Base-by-base conservation (phyloP, 1,140 invertebrate genomes). In the Kradibia gibbosae region DNA sequence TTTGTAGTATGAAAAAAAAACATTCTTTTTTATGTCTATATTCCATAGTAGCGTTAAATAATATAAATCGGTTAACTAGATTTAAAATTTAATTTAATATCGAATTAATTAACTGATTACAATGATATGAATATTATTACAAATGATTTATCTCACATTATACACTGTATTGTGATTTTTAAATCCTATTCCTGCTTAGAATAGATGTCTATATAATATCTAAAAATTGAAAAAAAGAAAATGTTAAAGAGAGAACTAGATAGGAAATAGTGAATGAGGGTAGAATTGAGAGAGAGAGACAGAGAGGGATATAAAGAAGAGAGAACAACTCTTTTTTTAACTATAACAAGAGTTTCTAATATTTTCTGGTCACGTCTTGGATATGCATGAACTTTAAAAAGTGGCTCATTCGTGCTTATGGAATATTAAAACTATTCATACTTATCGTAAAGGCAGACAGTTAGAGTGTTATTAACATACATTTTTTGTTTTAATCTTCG, bases 341-440 rank as follows among this genome's bases (percentile, higher is more conserved):
- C 53, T 31, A 60, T 83, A 77, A 71, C 79, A 50, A 55, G 78
- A 78, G 75, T 85, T 85, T 84, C 82, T 86, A 87, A 88, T 89
- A 88, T 86, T 89, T 89, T 84, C 88, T 75, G 77, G 85, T 89
- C 88, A 89, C 88, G 88, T 87, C 57, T 81, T 60, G 85, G 85
- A 84, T 88, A 88, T 88, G 87, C 85, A 88, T 85, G 88, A 86
- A 88, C 88, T 89, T 88, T 89, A 88, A 89, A 88, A 89, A 87
- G 88, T 88, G 85, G 85, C 75, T 84, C 79, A 78, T 87, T 86
- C 87, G 86, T 89, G 88, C 88, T 88, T 87, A 88, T 87, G 81
- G 88, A 88, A 89, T 89, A 89, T 89, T 88, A 89, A 88, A 88
- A 82, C 84, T 85, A 88, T 87, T 87, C 86, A 85, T 88, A 89